A percentile compares a stretch with the other conserved stretches of the same genome.
These are phyloP conservation scores for Chrysaora quinquecirrha DNA, from an alignment of 30 jellyfish, hydroid and myxozoan genomes.

Conservation along the genomic window DNA sequence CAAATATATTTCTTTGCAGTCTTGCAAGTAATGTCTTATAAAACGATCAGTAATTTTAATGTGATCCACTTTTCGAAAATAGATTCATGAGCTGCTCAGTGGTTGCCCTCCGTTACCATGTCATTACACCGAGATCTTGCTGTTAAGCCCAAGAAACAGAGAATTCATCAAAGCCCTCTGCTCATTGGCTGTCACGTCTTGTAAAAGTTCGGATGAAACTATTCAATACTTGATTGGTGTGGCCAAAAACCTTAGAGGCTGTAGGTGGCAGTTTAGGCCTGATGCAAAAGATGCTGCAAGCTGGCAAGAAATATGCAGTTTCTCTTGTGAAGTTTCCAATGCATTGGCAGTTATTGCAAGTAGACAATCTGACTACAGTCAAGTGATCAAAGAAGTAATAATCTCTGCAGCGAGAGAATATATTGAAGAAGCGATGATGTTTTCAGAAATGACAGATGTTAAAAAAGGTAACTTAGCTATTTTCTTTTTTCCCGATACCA, in stretches of 20 bases:
- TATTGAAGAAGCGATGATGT: slow-evolving; percentile 41
- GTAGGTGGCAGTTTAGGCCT: slow-evolving; percentile 68
- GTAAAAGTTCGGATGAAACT: slow-evolving; percentile 43
- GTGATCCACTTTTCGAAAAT: neutral
- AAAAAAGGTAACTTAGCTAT: slow-evolving; percentile 18
- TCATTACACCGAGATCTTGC: slow-evolving; percentile 59
- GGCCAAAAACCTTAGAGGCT: slow-evolving; percentile 32
- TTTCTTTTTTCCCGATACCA: neutral
- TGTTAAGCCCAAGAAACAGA: slow-evolving; percentile 43
- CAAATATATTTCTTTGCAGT: no score
- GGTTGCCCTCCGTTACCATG: slow-evolving; percentile 82
- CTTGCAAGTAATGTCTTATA: neutral
- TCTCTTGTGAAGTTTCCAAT: slow-evolving; percentile 28
- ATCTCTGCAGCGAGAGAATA: slow-evolving; percentile 21
- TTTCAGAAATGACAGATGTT: slow-evolving; percentile 43
- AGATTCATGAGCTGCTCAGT: slow-evolving; percentile 70
- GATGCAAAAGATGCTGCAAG: slow-evolving; percentile 5
- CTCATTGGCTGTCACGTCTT: slow-evolving; percentile 63
- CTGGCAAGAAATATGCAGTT: slow-evolving; percentile 24
- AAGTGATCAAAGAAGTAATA: neutral
- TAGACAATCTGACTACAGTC: slow-evolving; percentile 6
- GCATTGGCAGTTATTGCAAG: slow-evolving; percentile 38
- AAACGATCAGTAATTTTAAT: neutral
- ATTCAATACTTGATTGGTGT: slow-evolving; percentile 66
- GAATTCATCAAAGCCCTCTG: slow-evolving; percentile 79